Evolutionary conservation across 2,113 vertebrate species (phyloP).

Genomic region (Mormyrus lacerda): DNA sequence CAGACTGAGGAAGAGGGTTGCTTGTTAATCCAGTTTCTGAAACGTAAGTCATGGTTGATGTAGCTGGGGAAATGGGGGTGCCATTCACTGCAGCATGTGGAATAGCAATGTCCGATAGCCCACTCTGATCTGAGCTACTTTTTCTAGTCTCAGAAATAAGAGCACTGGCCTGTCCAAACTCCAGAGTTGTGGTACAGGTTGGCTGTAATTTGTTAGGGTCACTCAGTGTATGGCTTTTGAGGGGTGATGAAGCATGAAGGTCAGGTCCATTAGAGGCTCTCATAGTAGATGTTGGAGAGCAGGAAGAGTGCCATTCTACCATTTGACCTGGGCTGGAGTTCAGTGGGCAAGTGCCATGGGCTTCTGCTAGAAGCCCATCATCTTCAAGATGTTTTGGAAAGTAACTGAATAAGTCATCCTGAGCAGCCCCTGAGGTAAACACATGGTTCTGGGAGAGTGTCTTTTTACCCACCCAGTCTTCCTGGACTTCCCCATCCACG

Average conservation of each 20-base stretch:
- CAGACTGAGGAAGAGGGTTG: background rate
- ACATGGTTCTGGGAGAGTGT: conserved; percentile 16
- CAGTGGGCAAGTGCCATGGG: conserved; percentile 34
- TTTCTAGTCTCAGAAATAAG: background rate
- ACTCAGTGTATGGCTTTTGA: conserved; percentile 43
- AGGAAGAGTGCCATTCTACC: conserved; percentile 40
- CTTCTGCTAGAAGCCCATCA: background rate
- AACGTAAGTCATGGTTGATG: background rate
- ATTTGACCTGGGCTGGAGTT: conserved; percentile 20
- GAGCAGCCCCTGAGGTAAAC: background rate
- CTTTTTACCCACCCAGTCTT: conserved; percentile 39
- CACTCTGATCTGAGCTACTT: background rate
- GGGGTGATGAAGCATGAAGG: conserved; percentile 37
- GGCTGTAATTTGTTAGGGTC: conserved; percentile 58
- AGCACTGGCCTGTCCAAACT: background rate
- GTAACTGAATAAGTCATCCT: background rate
- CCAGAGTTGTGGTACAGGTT: conserved; percentile 32
- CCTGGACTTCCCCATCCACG: conserved; percentile 44
- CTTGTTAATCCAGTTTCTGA: background rate
- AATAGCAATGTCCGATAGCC: background rate
- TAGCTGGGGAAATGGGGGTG: background rate
- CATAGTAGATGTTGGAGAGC: conserved; percentile 22
- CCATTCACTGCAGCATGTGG: background rate
- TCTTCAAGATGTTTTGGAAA: background rate
- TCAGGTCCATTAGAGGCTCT: conserved; percentile 39